Percentiles rank a stretch among this genome's conserved stretches.
phyloP scores from a whole-genome alignment of 2,797 vertebrate species.

The Microctenopoma stevenorrisi region DNA sequence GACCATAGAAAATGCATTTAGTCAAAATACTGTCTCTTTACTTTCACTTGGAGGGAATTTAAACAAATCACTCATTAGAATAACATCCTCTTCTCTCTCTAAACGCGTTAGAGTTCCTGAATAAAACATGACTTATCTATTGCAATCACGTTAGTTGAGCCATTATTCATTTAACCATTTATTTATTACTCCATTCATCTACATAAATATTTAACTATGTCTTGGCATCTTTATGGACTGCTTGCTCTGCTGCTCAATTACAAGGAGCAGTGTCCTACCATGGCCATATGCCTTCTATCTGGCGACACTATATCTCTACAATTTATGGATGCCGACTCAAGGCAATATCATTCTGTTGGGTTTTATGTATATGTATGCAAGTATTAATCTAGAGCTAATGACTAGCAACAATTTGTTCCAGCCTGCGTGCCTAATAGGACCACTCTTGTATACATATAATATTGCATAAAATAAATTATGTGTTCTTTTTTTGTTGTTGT shows the following conservation, averaged over 20 bases:
- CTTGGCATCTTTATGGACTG: slow-evolving; percentile 89
- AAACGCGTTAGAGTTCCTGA: slow-evolving; percentile 70
- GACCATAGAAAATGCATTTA: slow-evolving; percentile 33
- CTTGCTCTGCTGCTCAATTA: slow-evolving; percentile 85
- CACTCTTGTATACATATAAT: slow-evolving; percentile 58
- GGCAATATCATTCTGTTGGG: slow-evolving; percentile 68
- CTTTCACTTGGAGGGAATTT: slow-evolving; percentile 51
- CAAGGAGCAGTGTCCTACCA: slow-evolving; percentile 82
- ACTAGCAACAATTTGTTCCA: slow-evolving; percentile 72
- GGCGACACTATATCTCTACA: slow-evolving; percentile 76
- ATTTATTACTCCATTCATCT: slow-evolving; percentile 88
- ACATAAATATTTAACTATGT: slow-evolving; percentile 89
- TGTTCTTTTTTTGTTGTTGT: slow-evolving; percentile 48
- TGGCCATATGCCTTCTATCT: slow-evolving; percentile 86
- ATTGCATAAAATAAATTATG: slow-evolving; percentile 57
- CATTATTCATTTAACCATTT: slow-evolving; percentile 88
- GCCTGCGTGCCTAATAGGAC: slow-evolving; percentile 54
- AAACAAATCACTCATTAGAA: slow-evolving; percentile 67
- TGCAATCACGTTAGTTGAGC: slow-evolving; percentile 80
- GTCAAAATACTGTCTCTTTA: slow-evolving; percentile 41
- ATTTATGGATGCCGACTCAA: slow-evolving; percentile 78
- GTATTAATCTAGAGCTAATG: slow-evolving; percentile 78
- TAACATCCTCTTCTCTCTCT: slow-evolving; percentile 50
- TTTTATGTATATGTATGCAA: slow-evolving; percentile 65
- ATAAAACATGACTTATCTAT: slow-evolving; percentile 86